Evolutionary conservation across 2,888 invertebrate genomes (phyloP), one percentile per base, ranked within the genome.

Genomic region (Polymixis lichenea): DNA sequence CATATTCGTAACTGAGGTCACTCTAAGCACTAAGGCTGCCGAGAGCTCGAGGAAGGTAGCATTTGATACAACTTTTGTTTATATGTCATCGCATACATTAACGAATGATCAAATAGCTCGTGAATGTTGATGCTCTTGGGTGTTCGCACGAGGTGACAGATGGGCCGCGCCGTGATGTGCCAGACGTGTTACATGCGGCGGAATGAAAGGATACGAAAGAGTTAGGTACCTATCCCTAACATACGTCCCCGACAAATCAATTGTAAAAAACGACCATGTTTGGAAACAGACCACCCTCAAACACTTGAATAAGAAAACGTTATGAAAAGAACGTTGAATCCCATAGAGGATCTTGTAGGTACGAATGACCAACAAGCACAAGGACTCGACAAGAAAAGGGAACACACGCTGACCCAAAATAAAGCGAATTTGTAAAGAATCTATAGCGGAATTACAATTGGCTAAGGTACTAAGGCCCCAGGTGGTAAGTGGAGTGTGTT

Each of bases 1-100:
- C 92, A 90, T 87, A 89, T 88, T 90, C 89, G 90, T 89, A 77
- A 86, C 86, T 87, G 86, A 89, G 86, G 87, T 87, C 89, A 86
- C 78, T 76, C 43, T 68, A 77, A 86, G 87, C 78, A 76, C 43
- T 68, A 77, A 86, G 87, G 85, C 84, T 80, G 84, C 53, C 46
- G 28, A 66, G 76, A 76, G 17, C 77, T 84, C 83, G 84, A 87
- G 84, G 84, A 89, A 87, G 86, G 71, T 80, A 87, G 72, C 76
- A 70, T 82, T 83, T 80, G 80, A 75, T 76, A 79, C 71, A 62
- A 68, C 77, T 86, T 85, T 79, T 85, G 85, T 86, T 76, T 75
- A 86, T 86, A 88, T 90, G 87, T 89, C 90, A 87, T 71, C 80
- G 84, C 71, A 88, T 88, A 88, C 80, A 86, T 89, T 89, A 83